These are phyloP conservation scores for Gouania willdenowi DNA, from an alignment of 2,797 vertebrate species.

Conservation along the genomic window DNA sequence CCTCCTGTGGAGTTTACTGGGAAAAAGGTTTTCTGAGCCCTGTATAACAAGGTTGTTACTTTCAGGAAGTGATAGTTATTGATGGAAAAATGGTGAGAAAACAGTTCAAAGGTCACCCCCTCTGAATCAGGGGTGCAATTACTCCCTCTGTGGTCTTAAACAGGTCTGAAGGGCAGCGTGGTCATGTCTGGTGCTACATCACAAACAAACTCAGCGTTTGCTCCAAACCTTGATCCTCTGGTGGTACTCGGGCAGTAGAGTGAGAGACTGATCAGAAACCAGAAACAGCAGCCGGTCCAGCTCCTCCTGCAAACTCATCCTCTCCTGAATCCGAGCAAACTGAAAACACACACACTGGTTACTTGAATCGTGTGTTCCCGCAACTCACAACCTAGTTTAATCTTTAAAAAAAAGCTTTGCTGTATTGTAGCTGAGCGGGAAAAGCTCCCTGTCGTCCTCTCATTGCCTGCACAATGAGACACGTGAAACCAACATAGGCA, in stretches of 20 bases:
- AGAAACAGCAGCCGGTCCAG: conserved; percentile 81
- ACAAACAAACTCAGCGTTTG: background rate
- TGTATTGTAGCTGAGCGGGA: background rate
- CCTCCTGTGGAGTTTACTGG: too few relatives aligned
- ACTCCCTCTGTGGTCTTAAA: too few relatives aligned
- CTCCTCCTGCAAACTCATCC: conserved; percentile 80
- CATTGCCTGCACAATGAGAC: background rate
- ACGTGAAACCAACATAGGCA: conserved; percentile 9
- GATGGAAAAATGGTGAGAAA: too few relatives aligned
- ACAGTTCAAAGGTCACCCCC: too few relatives aligned
- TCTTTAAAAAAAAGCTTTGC: background rate
- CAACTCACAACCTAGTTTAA: conserved; percentile 22
- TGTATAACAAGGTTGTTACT: too few relatives aligned
- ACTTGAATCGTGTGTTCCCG: conserved; percentile 1
- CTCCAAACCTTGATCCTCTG: conserved; percentile 81
- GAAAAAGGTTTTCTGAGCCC: too few relatives aligned
- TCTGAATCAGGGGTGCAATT: too few relatives aligned
- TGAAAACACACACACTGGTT: conserved; percentile 39
- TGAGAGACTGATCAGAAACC: conserved; percentile 84
- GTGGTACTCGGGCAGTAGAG: conserved; percentile 85
- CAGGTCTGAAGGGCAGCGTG: too few relatives aligned
- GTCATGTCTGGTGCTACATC: too few relatives aligned
- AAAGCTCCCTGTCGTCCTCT: background rate
- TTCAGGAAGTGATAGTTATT: too few relatives aligned
- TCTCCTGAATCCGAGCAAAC: conserved; percentile 79